Percentiles rank a stretch among this genome's conserved stretches.
Conservation (phyloP, 2,797 vertebrate genomes). For the Intellagama lesueurii region DNA sequence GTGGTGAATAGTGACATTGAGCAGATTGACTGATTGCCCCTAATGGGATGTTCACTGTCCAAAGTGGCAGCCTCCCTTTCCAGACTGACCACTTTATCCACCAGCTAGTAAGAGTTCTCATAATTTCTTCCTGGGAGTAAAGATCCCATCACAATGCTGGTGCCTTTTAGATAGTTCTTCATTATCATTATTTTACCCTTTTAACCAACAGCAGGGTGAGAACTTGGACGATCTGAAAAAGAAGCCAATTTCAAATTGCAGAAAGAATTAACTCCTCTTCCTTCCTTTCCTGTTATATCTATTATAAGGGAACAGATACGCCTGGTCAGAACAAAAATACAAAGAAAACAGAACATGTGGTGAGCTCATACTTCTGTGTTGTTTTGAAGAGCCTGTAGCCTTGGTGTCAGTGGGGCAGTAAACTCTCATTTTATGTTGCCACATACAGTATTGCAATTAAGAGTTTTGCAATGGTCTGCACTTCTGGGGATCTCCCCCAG, state of each 20-base stretch:
- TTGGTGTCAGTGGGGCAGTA: background rate
- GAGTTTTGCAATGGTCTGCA: background rate
- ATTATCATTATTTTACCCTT: background rate
- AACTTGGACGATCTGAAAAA: background rate
- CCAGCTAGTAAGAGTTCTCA: background rate
- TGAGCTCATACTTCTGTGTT: background rate
- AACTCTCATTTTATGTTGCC: background rate
- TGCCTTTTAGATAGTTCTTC: background rate
- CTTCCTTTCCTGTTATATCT: background rate
- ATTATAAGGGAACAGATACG: background rate
- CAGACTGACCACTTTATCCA: background rate
- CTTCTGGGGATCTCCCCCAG: too few species aligned
- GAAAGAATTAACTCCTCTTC: too few species aligned
- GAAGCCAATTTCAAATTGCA: background rate
- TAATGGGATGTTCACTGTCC: background rate
- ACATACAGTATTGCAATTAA: too few species aligned
- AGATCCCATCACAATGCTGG: too few species aligned
- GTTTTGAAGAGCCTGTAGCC: background rate
- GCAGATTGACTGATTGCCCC: too few species aligned
- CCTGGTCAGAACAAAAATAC: background rate
- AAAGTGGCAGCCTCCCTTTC: too few species aligned
- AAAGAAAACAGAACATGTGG: background rate
- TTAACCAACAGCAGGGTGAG: background rate
- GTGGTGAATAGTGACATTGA: background rate
- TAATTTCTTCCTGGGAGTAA: too few species aligned